Evolutionary conservation across 2,888 invertebrate genomes (phyloP), one percentile per base, ranked within the genome.

Genomic region (Epinotia nisella): DNA sequence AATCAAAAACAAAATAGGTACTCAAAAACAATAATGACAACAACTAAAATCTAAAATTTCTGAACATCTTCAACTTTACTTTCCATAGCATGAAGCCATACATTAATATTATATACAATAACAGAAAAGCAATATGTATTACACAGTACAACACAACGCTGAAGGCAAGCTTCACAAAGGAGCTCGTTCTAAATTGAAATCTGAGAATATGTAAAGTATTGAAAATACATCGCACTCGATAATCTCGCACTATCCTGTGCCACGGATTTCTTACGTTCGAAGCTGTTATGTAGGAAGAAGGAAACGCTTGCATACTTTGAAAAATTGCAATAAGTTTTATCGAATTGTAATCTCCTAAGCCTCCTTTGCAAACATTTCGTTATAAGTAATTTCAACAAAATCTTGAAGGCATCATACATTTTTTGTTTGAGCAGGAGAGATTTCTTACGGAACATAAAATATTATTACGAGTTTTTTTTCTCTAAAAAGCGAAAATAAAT

Each of bases 121-220:
- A 10, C 17, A 41, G 65, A 59, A 56, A 61, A 61, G 55, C 45
- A 55, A 72, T 49, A 55, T 13, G 19, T 65, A 67, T 67, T 60
- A 19, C 24, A 67, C 41, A 35, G 55, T 11, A 11, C 68, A 62
- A 45, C 67, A 62, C 62, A 72, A 62, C 39, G 39, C 75, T 77
- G 79, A 78, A 82, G 82, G 78, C 74, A 69, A 35, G 65, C 62
- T 68, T 77, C 81, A 87, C 85, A 87, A 86, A 87, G 84, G 79
- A 81, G 80, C 78, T 78, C 75, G 76, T 78, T 80, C 78, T 82
- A 85, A 83, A 87, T 86, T 87, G 86, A 83, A 87, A 85, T 84
- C 82, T 81, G 84, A 79, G 83, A 82, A 82, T 80, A 45, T 41
- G 45, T 61, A 76, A 82, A 77, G 81, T 82, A 84, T 80, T 79